Percentiles rank a stretch among this genome's conserved stretches.
phyloP scores from a whole-genome alignment of 2,113 vertebrate genomes.

The Acrocephalus kingi region DNA sequence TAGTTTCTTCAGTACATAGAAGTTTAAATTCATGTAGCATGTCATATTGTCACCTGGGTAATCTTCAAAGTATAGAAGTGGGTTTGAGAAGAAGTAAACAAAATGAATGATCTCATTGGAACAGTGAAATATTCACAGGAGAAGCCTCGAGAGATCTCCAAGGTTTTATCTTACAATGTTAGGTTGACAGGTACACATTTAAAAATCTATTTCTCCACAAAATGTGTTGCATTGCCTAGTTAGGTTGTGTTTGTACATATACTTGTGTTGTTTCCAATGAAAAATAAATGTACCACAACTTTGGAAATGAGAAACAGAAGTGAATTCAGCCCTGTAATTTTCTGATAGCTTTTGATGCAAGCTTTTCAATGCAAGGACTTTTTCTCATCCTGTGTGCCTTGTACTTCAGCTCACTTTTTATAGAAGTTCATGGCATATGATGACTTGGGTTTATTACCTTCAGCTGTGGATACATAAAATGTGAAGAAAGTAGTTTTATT shows the following conservation, averaged over 20 bases:
- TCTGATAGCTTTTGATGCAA: background rate
- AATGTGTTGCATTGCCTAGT: background rate
- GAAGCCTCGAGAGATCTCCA: background rate
- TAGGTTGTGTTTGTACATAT: background rate
- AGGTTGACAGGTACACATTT: background rate
- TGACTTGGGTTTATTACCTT: background rate
- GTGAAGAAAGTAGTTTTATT: background rate
- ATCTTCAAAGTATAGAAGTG: slow-evolving; percentile 10
- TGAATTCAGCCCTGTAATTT: background rate
- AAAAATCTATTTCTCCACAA: slow-evolving; percentile 9
- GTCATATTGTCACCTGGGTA: background rate
- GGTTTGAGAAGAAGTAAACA: slow-evolving; percentile 46
- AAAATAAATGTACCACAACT: background rate
- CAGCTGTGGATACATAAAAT: background rate
- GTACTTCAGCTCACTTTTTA: background rate
- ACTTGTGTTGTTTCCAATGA: background rate
- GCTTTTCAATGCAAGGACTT: background rate
- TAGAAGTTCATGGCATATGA: background rate
- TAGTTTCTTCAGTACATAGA: background rate
- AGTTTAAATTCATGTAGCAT: slow-evolving; percentile 36
- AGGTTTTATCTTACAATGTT: background rate
- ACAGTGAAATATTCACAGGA: background rate
- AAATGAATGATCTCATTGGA: slow-evolving; percentile 18
- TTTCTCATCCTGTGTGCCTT: background rate
- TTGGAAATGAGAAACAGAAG: background rate